Percentiles rank a stretch among this genome's conserved stretches.
These are phyloP conservation scores for Cotesia congregata DNA, from an alignment of 2,888 invertebrate genomes.

Conservation along the genomic window DNA sequence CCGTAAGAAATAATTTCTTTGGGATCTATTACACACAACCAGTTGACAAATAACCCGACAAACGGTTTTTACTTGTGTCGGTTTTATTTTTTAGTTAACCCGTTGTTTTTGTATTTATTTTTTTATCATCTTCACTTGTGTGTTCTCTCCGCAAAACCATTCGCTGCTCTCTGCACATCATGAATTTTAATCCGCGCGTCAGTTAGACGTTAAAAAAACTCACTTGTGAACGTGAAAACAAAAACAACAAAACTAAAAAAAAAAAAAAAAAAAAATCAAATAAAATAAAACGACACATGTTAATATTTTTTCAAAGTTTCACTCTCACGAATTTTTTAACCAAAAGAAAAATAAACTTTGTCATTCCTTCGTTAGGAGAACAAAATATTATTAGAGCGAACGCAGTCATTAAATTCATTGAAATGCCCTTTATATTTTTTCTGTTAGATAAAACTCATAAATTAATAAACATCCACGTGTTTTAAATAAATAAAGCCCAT, in stretches of 20 bases:
- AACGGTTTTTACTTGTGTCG: constrained; percentile 1
- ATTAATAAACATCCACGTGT: neutral
- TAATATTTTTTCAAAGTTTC: constrained; percentile 51
- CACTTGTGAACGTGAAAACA: constrained; percentile 16
- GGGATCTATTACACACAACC: neutral
- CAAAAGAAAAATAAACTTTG: constrained; percentile 38
- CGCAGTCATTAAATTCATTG: neutral
- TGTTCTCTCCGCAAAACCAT: constrained; percentile 44
- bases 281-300: constrained; percentile 42
- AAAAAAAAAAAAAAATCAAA: neutral
- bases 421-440: neutral
- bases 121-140: constrained; percentile 27
- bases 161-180: constrained; percentile 53
- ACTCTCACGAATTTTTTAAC: constrained; percentile 24
- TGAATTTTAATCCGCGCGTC: constrained; percentile 60
- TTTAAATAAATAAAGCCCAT: neutral
- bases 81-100: constrained; percentile 18
- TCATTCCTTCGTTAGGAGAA: constrained; percentile 3
- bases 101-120: constrained; percentile 36
- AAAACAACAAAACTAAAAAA: neutral
- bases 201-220: constrained; percentile 42
- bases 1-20: neutral
- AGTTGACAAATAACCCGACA: neutral
- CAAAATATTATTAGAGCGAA: constrained; percentile 12
- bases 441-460: neutral